Percentiles rank a stretch among this genome's conserved stretches.
Conservation (phyloP, 30 jellyfish, hydroid and myxozoan species). For the Hydra vulgaris region DNA sequence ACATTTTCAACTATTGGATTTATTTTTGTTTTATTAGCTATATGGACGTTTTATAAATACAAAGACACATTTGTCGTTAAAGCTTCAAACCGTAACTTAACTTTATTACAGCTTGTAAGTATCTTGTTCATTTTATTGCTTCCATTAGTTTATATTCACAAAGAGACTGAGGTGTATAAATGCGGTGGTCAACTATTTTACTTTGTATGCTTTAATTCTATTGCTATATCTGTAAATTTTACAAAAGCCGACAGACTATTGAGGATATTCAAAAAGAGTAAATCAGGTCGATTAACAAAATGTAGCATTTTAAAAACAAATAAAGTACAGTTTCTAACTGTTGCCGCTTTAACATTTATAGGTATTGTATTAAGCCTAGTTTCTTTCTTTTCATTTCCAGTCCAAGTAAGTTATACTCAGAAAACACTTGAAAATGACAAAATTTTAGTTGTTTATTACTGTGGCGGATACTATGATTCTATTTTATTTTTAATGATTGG, state of each 20-base stretch:
- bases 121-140: slow-evolving; percentile 38
- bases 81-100: slow-evolving; percentile 70
- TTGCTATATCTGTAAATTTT: slow-evolving; percentile 87
- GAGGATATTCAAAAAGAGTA: slow-evolving; percentile 76
- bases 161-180: neutral
- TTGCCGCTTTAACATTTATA: slow-evolving; percentile 43
- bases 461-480: slow-evolving; percentile 48
- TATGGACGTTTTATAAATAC: slow-evolving; percentile 19
- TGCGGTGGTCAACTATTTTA: slow-evolving; percentile 58
- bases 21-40: slow-evolving; percentile 8
- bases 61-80: slow-evolving; percentile 80
- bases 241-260: slow-evolving; percentile 90
- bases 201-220: slow-evolving; percentile 64
- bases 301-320: slow-evolving; percentile 65
- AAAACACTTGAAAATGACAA: neutral
- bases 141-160: slow-evolving; percentile 37
- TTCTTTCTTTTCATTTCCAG: slow-evolving; percentile 48
- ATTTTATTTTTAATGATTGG: slow-evolving; percentile 47
- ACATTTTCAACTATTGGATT: slow-evolving; percentile 33
- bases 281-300: no score
- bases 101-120: slow-evolving; percentile 68
- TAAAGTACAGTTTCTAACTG: slow-evolving; percentile 75
- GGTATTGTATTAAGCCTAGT: slow-evolving; percentile 46
- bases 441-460: slow-evolving; percentile 38
- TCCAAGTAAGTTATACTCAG: slow-evolving; percentile 20